Percentiles rank a stretch among this genome's conserved stretches.
These are phyloP conservation scores for Ophion ventricosus DNA, from an alignment of 2,888 invertebrate genomes.

Conservation along the genomic window DNA sequence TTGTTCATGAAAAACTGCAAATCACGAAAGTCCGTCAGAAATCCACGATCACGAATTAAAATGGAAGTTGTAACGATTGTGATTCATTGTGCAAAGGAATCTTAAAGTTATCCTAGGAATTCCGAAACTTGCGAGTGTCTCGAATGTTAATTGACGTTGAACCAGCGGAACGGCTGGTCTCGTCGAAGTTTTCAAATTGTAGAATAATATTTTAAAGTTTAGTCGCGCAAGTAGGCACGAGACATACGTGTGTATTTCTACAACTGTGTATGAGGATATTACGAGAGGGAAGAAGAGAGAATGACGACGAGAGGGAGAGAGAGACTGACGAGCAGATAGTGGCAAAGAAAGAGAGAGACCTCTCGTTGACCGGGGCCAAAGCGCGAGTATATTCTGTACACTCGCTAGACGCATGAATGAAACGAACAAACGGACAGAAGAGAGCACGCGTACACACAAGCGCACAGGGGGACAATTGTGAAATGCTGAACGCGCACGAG, in stretches of 20 bases:
- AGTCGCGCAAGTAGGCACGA: too few species aligned
- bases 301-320: conserved; percentile 29
- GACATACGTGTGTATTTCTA: not conserved
- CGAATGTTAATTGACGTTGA: too few species aligned
- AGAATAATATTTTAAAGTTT: too few species aligned
- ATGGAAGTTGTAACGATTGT: too few species aligned
- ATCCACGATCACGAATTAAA: too few species aligned
- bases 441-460: conserved; percentile 4
- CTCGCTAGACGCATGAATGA: conserved; percentile 70
- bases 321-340: conserved; percentile 43
- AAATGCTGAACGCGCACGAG: conserved; percentile 37
- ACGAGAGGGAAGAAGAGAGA: not conserved
- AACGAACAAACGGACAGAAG: conserved; percentile 63
- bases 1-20: not conserved
- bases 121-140: too few species aligned
- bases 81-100: too few species aligned
- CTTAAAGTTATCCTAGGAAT: too few species aligned
- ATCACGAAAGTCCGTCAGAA: not conserved
- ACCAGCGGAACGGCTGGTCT: too few species aligned
- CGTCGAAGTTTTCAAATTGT: too few species aligned
- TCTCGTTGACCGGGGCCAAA: conserved; percentile 58
- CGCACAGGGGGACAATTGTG: conserved; percentile 39
- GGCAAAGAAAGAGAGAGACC: conserved; percentile 27
- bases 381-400: conserved; percentile 59
- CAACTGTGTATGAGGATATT: not conserved